Conservation (phyloP, 2,797 vertebrate species). For the Graptemys geographica region DNA sequence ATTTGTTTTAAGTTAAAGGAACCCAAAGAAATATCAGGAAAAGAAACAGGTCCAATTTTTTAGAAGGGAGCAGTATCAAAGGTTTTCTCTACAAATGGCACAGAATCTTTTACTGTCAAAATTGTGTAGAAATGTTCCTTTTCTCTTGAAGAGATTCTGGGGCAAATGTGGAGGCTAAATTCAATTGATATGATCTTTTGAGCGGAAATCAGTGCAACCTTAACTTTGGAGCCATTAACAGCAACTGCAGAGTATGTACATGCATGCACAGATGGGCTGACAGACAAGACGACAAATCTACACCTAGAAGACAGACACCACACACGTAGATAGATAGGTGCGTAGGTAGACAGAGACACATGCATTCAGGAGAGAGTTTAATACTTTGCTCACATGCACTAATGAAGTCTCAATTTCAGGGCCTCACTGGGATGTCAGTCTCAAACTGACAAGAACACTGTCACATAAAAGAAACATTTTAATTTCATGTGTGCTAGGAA, state of each 20-base stretch:
- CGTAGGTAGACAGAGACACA: not conserved
- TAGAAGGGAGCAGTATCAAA: not conserved
- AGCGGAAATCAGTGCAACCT: not conserved
- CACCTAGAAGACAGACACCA: not conserved
- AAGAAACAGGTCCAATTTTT: not conserved
- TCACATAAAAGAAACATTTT: constrained; percentile 49
- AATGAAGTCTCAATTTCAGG: constrained; percentile 53
- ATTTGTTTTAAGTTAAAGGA: not conserved
- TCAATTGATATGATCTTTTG: not conserved
- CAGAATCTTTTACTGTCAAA: not conserved
- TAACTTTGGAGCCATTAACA: not conserved
- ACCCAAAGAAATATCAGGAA: not conserved
- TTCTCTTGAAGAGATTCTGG: not conserved
- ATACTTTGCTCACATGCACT: not conserved
- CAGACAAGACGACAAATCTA: not conserved
- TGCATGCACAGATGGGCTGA: not conserved
- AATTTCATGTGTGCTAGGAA: constrained; percentile 54
- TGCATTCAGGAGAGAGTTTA: not conserved
- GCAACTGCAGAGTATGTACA: not conserved
- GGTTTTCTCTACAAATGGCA: not conserved
- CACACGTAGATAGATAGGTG: not conserved
- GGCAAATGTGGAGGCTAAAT: not conserved
- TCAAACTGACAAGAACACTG: not conserved
- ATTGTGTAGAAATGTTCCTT: not conserved
- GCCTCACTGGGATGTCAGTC: constrained; percentile 52